Evolutionary conservation across 2,113 vertebrate genomes (phyloP), one percentile per base, ranked within the genome.

Genomic region (Cynocephalus volans): DNA sequence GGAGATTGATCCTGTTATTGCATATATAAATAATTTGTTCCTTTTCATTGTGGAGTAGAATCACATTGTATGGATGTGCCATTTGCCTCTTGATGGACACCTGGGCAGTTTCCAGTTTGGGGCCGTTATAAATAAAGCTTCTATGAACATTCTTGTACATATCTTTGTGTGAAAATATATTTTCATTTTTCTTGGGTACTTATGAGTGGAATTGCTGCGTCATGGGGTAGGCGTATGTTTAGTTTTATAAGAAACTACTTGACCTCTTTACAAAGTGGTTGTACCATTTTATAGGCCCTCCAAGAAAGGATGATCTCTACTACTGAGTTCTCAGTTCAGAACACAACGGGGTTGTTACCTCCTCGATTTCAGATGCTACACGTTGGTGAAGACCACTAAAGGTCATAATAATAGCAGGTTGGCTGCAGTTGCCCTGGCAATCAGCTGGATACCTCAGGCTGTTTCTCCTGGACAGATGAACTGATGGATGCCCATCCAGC

Each of bases 401-500:
- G 76, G 75, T 62, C 75, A 31, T 56, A 21, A 15, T 12, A 50
- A 80, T 77, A n/a, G 54, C 41, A 41, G 50, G 45, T 45, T 96
- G 82, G 67, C 79, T 62, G 65, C 64, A 26, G 7, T 54, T 69
- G 56, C 14, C 65, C 60, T 80, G 90, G 77, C 62, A 33, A 50
- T 95, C 65, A 52, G 0, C 67, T 62, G 79, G 80, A 14, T 41
- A 60, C 67, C 64, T 65, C 86, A 56, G 92, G 73, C 90, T 92
- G 65, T 73, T 97, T 86, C 92, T 92, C 75, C 56, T 12, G 73
- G 76, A 80, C 24, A 41, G 81, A 79, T 33, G 70, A 79, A 56
- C 58, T 85, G 75, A 45, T 28, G 58, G 58, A 33, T 56, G 36
- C 79, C 67, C 87, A 90, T 69, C 73, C 72, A 24, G n/a, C n/a